phyloP scores from a whole-genome alignment of 2,113 vertebrate species.

The Neomonachus schauinslandi region DNA sequence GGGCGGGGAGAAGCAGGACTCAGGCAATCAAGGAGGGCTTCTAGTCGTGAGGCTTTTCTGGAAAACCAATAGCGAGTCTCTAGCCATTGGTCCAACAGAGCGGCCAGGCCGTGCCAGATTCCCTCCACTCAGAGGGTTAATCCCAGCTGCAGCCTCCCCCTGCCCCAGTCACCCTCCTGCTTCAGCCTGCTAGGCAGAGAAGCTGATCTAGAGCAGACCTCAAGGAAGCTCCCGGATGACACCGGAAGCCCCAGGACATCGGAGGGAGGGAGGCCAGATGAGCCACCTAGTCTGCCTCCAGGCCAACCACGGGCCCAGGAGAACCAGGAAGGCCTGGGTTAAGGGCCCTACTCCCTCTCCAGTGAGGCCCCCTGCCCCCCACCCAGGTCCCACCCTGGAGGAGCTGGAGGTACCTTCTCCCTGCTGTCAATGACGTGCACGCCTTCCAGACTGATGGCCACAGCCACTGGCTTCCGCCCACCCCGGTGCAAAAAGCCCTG shows the following conservation, averaged over 20 bases:
- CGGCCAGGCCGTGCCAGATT: neutral
- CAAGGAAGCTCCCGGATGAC: too few relatives aligned
- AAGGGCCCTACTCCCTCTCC: neutral
- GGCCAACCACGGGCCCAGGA: neutral
- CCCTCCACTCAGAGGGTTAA: neutral
- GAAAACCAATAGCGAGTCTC: neutral
- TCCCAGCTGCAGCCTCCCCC: neutral
- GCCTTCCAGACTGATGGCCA: conserved; percentile 94
- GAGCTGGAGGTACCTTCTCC: conserved; percentile 89
- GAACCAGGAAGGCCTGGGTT: neutral
- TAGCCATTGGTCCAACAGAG: neutral
- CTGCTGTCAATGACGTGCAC: conserved; percentile 94
- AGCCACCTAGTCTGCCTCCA: neutral
- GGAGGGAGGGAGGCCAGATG: neutral
- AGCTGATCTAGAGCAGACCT: neutral
- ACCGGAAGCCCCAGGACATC: neutral
- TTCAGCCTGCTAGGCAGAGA: neutral
- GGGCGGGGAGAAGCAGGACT: neutral
- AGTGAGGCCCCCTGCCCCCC: rapidly evolving
- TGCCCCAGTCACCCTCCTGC: rapidly evolving
- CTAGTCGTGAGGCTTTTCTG: neutral
- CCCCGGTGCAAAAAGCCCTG: conserved; percentile 91
- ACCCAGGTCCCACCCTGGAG: rapidly evolving
- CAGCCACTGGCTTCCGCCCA: conserved; percentile 89
- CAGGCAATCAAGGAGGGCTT: neutral